These are phyloP conservation scores for Protophormia terraenovae DNA, from an alignment of 2,888 invertebrate genomes.

Conservation along the genomic window DNA sequence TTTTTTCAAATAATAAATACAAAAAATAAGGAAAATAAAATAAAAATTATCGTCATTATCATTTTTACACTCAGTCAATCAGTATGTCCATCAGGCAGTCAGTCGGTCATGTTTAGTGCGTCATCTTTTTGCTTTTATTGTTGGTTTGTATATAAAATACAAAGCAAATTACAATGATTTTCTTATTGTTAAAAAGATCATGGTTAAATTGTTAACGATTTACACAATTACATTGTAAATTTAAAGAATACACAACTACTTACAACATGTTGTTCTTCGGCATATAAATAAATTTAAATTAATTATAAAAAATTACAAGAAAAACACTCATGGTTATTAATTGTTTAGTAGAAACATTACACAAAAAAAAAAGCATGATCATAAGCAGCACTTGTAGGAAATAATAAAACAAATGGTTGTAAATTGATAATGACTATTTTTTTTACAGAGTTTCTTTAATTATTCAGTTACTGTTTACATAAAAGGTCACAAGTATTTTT, in stretches of 20 bases:
- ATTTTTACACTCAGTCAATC: background rate
- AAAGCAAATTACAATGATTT: background rate
- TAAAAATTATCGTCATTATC: background rate
- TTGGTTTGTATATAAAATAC: background rate
- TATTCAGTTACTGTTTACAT: background rate
- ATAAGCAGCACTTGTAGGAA: background rate
- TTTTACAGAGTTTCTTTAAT: no score
- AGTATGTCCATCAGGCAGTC: no score
- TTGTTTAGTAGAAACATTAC: no score
- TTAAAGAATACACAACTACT: background rate
- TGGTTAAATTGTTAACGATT: background rate
- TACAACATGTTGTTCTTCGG: background rate
- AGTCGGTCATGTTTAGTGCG: background rate
- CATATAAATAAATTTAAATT: background rate
- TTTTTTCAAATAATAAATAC: background rate
- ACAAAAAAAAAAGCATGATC: no score
- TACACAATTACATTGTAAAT: background rate
- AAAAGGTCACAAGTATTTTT: background rate
- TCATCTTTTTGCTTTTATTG: background rate
- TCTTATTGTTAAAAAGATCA: no score
- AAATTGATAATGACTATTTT: no score
- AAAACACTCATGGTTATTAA: background rate
- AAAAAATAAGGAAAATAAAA: background rate
- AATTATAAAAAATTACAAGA: background rate
- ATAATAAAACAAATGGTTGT: background rate